Evolutionary conservation across 2,797 vertebrate genomes (phyloP).

Genomic region (Halcyon badia): DNA sequence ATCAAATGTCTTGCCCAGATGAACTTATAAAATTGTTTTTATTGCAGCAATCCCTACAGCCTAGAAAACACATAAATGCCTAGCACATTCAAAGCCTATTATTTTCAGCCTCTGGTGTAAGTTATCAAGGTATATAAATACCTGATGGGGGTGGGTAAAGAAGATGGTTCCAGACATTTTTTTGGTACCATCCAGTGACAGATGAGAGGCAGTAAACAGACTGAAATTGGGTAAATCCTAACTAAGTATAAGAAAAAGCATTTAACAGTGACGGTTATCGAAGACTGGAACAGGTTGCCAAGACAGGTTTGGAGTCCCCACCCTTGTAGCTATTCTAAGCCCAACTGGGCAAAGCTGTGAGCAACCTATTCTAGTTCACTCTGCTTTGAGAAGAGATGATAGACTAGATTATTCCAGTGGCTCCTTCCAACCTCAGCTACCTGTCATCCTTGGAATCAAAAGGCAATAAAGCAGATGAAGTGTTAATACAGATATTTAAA

Average conservation of each 20-base stretch:
- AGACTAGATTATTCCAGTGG: not conserved
- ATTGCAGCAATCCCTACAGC: not conserved
- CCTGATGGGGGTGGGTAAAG: not conserved
- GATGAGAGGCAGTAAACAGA: not conserved
- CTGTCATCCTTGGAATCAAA: not conserved
- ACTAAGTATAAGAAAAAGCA: not conserved
- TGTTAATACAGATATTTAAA: not conserved
- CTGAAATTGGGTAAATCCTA: not conserved
- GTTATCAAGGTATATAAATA: not conserved
- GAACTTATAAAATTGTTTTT: not conserved
- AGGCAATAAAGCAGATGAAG: not conserved
- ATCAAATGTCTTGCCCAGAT: not conserved
- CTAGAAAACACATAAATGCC: not conserved
- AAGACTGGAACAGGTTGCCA: not conserved
- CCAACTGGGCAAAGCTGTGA: not conserved
- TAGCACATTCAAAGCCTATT: accelerated
- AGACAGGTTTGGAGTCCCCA: not conserved
- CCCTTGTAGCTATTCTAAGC: not conserved
- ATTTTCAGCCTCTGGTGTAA: not conserved
- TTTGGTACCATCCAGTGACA: not conserved
- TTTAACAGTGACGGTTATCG: not conserved
- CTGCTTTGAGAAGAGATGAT: not conserved
- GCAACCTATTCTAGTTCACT: not conserved
- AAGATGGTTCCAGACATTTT: not conserved
- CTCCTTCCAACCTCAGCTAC: not conserved